These are phyloP conservation scores for Mirounga angustirostris DNA, from an alignment of 2,113 vertebrate genomes.

Conservation along the genomic window DNA sequence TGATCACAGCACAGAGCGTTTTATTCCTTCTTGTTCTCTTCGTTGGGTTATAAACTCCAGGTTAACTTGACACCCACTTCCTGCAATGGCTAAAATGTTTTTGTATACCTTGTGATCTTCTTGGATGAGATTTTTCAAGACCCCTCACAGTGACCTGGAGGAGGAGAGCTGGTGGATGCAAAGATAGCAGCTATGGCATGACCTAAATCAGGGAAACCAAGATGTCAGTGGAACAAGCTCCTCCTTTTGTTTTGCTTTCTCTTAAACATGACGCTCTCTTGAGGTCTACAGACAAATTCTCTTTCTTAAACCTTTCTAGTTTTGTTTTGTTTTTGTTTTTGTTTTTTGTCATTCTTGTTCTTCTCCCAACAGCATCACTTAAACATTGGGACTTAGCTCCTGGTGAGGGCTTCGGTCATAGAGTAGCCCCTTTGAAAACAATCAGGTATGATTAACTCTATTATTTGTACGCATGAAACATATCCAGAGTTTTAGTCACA, in stretches of 20 bases:
- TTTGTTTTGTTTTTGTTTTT: background rate
- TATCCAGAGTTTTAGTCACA: conserved; percentile 68
- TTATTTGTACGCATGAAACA: conserved; percentile 80
- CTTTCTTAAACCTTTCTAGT: conserved; percentile 37
- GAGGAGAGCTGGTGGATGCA: background rate
- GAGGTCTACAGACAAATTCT: background rate
- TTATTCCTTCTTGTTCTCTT: background rate
- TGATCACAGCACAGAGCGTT: background rate
- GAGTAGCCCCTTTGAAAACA: conserved; percentile 53
- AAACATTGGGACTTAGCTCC: conserved; percentile 56
- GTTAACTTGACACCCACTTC: conserved; percentile 22
- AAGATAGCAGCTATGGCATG: background rate
- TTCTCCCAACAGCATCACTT: conserved; percentile 65
- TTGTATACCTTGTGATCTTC: background rate
- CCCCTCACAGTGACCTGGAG: background rate
- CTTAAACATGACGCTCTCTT: background rate
- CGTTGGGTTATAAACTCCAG: background rate
- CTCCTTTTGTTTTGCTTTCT: background rate
- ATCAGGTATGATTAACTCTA: conserved; percentile 71
- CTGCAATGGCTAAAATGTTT: background rate
- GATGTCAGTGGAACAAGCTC: background rate
- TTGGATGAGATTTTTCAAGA: background rate
- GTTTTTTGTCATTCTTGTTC: conserved; percentile 49
- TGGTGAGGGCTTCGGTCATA: conserved; percentile 61
- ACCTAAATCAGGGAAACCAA: background rate